Base-by-base conservation (phyloP, 2,888 invertebrate genomes). In the Polylopha cassiicola region DNA sequence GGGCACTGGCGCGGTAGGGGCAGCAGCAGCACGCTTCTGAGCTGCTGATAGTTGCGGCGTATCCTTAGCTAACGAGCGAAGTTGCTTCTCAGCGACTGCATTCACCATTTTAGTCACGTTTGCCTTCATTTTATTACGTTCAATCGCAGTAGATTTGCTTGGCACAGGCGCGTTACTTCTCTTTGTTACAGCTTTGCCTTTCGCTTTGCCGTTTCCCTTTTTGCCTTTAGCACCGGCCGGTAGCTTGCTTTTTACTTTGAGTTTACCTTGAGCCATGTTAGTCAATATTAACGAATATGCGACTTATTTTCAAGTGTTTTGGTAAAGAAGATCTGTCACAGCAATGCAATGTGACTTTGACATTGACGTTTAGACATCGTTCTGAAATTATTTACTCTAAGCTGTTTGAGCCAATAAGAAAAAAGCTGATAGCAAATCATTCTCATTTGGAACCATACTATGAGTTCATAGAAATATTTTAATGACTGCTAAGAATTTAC, bases 61-160 rank as follows among this genome's bases (percentile, higher is more conserved):
- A 9, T 74, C 82, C 11, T 73, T 71, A 0, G 90, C 90, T 41
- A 86, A 66, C 1, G 89, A 82, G 31, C 92, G 71, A 27, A 92
- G 77, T 67, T 92, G 90, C 48, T 89, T 72, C 64, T 92, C 92
- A 31, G 89, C 88, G 2, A 89, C 86, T 56, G 88, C 89, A 59
- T 92, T 92, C n/a, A 92, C 89, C 61, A 89, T 89, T 70, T 90
- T 91, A 3, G 90, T 87, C 7, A 92, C 88, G 37, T 86, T 86
- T 47, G 88, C 87, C 57, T 91, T 92, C 62, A 92, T 77, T 57
- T 90, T 91, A 50, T 87, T 87, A 1, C 87, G 69, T 59, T 90
- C 89, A 32, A 88, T 73, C 14, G 85, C 74, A 39, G 85, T 85
- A 53, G 89, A 87, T 58, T 91, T 92, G 20, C 90, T 88, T 39